Percentiles rank a stretch among this genome's conserved stretches.
Conservation (phyloP, 2,888 invertebrate genomes). For the Netelia fuscicornis region DNA sequence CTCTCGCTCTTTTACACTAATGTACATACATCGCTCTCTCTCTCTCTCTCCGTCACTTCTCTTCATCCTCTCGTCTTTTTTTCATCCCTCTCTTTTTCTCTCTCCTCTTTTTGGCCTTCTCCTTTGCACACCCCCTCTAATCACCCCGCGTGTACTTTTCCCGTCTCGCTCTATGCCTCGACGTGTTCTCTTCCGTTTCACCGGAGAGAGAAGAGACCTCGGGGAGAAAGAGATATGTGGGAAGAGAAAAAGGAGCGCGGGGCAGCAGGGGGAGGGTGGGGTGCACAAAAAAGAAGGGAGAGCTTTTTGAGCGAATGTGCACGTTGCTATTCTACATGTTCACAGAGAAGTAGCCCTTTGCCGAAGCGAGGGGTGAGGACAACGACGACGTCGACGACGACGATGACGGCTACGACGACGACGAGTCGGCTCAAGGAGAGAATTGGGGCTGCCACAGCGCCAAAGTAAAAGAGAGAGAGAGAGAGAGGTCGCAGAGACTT, state of each 20-base stretch:
- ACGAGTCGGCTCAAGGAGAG: conserved; percentile 51
- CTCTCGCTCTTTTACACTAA: conserved; percentile 41
- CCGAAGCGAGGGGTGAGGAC: conserved; percentile 42
- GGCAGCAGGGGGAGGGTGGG: conserved; percentile 1
- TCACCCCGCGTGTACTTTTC: conserved; percentile 47
- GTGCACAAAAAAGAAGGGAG: conserved; percentile 34
- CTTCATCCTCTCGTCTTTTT: conserved; percentile 45
- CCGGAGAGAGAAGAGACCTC: conserved; percentile 34
- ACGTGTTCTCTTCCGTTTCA: conserved; percentile 52
- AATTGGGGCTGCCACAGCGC: conserved; percentile 63
- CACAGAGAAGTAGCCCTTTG: conserved; percentile 56
- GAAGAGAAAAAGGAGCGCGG: not conserved
- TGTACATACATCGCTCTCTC: conserved; percentile 43
- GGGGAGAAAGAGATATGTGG: conserved; percentile 8
- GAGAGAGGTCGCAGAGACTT: not conserved
- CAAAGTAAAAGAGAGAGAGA: conserved; percentile 3
- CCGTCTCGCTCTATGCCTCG: conserved; percentile 37
- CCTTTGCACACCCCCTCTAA: conserved; percentile 48
- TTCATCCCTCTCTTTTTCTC: conserved; percentile 20
- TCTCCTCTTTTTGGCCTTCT: conserved; percentile 21
- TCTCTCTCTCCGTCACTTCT: conserved; percentile 49
- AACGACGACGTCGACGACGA: conserved; percentile 39
- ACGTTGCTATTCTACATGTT: conserved; percentile 47
- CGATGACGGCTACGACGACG: conserved; percentile 40
- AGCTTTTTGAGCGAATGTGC: conserved; percentile 42